Percentiles rank a stretch among this genome's conserved stretches.
Evolutionary conservation across 2,888 invertebrate genomes (phyloP).

Genomic region (Drosophila longiperda): DNA sequence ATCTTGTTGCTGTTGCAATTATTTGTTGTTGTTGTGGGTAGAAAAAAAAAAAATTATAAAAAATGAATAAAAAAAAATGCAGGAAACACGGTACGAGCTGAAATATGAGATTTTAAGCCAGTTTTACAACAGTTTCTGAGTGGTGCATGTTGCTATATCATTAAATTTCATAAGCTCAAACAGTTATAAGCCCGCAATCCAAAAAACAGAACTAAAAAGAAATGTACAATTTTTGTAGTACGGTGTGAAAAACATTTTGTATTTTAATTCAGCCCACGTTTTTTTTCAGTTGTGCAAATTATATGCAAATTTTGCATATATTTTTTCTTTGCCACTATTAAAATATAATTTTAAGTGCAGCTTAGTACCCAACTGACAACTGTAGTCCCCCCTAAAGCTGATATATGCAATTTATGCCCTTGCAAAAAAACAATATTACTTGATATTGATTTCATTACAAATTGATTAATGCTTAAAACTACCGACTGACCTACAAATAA

Average conservation of each 20-base stretch:
- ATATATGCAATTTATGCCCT: slow-evolving; percentile 49
- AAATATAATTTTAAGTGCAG: slow-evolving; percentile 63
- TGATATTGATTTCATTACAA: not conserved
- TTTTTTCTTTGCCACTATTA: slow-evolving; percentile 34
- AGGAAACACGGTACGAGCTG: slow-evolving; percentile 23
- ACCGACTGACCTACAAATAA: slow-evolving; percentile 20
- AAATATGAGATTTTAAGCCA: slow-evolving; percentile 67
- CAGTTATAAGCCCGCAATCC: slow-evolving; percentile 10
- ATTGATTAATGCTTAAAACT: not conserved
- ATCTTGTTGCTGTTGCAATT: slow-evolving; percentile 68
- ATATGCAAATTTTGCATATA: slow-evolving; percentile 51
- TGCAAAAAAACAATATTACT: slow-evolving; percentile 16
- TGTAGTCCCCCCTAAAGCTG: slow-evolving; percentile 49
- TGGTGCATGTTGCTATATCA: slow-evolving; percentile 39
- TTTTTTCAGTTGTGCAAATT: slow-evolving; percentile 54
- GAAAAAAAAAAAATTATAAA: slow-evolving; percentile 12
- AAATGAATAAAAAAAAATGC: not conserved
- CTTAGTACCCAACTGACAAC: slow-evolving; percentile 55
- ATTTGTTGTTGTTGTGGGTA: slow-evolving; percentile 37
- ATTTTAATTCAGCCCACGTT: slow-evolving; percentile 37
- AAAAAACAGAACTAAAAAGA: slow-evolving; percentile 1
- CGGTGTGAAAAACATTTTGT: not conserved
- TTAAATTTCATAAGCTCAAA: slow-evolving; percentile 68
- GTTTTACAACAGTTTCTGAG: slow-evolving; percentile 56
- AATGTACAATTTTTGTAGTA: not conserved